Conservation (phyloP, 2,888 invertebrate species). For the Cantharis flavilabris region DNA sequence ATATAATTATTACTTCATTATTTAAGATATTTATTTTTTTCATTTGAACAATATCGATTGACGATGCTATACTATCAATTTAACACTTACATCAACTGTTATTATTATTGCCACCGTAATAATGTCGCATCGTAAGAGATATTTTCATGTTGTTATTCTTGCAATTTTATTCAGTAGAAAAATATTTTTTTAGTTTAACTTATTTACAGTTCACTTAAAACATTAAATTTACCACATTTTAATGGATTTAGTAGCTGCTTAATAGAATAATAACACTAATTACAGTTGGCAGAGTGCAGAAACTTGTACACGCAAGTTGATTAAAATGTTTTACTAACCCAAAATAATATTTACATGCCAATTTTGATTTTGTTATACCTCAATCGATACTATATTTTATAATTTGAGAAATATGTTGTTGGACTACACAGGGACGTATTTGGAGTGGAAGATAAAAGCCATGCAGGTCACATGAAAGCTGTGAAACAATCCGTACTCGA, state of each 20-base stretch:
- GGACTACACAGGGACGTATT: conserved; percentile 82
- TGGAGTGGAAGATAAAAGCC: conserved; percentile 92
- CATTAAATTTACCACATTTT: neutral
- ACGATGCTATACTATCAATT: no score
- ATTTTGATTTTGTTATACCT: neutral
- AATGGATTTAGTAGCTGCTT: neutral
- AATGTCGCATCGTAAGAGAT: neutral
- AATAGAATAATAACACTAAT: neutral
- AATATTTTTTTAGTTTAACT: neutral
- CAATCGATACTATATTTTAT: neutral
- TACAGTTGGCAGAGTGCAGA: neutral
- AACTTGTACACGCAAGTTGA: neutral
- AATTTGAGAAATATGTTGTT: conserved; percentile 14
- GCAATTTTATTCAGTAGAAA: neutral
- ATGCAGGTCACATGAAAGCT: conserved; percentile 94
- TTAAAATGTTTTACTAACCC: neutral
- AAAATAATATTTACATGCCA: neutral
- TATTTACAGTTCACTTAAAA: neutral
- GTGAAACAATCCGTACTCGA: conserved; percentile 99
- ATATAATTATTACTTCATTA: neutral
- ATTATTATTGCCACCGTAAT: neutral
- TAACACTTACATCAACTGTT: neutral
- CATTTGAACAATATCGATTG: neutral
- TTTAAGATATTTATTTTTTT: neutral
- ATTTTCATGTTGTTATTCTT: neutral